Evolutionary conservation across 2,888 invertebrate species (phyloP).

Genomic region (Brachynemurus nebulosus): DNA sequence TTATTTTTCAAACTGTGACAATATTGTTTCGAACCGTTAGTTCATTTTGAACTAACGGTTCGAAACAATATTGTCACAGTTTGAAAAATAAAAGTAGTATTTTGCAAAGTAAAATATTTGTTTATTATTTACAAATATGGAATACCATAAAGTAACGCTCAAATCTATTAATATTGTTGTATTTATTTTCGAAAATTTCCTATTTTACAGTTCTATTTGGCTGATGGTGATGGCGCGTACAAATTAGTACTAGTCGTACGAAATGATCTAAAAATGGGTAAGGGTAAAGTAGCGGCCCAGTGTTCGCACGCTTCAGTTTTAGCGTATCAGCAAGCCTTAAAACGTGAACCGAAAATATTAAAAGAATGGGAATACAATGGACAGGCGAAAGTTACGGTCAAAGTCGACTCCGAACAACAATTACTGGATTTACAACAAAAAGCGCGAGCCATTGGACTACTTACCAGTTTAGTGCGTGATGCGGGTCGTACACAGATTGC

Average conservation of each 20-base stretch:
- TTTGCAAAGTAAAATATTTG: no score
- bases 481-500: slow-evolving; percentile 91
- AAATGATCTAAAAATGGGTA: slow-evolving; percentile 86
- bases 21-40: no score
- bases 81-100: no score
- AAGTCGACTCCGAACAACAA: slow-evolving; percentile 61
- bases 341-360: slow-evolving; percentile 44
- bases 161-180: no score
- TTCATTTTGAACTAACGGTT: no score
- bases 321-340: slow-evolving; percentile 58
- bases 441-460: slow-evolving; percentile 55
- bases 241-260: slow-evolving; percentile 79
- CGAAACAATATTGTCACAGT: no score
- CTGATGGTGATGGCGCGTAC: slow-evolving; percentile 38
- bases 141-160: no score
- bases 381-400: slow-evolving; percentile 79
- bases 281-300: slow-evolving; percentile 89
- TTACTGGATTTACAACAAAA: slow-evolving; percentile 51
- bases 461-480: slow-evolving; percentile 66
- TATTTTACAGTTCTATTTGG: no score
- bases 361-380: slow-evolving; percentile 41
- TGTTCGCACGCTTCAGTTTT: slow-evolving; percentile 90
- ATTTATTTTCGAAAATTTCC: no score
- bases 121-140: no score
- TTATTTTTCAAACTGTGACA: no score